Percentiles rank a stretch among this genome's conserved stretches.
These are phyloP conservation scores for Tenebrosternarchus preto DNA, from an alignment of 2,113 vertebrate genomes.

Conservation along the genomic window DNA sequence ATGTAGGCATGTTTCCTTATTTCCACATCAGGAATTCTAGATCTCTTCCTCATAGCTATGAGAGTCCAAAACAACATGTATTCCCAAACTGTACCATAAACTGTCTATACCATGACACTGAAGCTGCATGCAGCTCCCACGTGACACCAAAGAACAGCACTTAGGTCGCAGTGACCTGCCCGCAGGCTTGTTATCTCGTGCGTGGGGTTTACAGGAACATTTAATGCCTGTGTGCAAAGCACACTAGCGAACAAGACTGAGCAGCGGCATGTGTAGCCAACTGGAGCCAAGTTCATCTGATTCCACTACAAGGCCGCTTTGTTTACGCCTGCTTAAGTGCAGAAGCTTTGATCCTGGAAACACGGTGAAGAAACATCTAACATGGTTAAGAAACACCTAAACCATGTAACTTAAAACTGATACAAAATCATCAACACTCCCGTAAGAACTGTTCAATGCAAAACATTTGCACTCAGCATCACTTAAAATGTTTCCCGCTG, in stretches of 20 bases:
- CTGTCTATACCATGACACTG: constrained; percentile 26
- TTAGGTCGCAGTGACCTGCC: constrained; percentile 60
- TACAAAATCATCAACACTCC: too few relatives aligned
- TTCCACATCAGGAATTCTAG: constrained; percentile 28
- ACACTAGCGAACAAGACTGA: background rate
- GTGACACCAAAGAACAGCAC: constrained; percentile 45
- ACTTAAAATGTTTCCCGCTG: too few relatives aligned
- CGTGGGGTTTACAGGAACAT: constrained; percentile 40
- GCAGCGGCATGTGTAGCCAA: background rate
- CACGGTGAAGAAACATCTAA: too few relatives aligned
- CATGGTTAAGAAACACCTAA: too few relatives aligned
- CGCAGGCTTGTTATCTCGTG: constrained; percentile 36
- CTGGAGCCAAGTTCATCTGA: background rate
- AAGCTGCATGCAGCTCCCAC: constrained; percentile 62
- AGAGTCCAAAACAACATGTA: constrained; percentile 54
- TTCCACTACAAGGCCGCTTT: background rate
- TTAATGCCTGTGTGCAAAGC: constrained; percentile 3
- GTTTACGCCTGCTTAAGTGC: too few relatives aligned
- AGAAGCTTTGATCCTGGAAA: too few relatives aligned
- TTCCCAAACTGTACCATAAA: constrained; percentile 48
- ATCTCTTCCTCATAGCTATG: constrained; percentile 51
- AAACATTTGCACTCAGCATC: too few relatives aligned
- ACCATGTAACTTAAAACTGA: too few relatives aligned
- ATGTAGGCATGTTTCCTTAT: background rate
- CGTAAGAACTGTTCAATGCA: too few relatives aligned